These are phyloP conservation scores for Alligator sinensis DNA, from an alignment of 2,113 vertebrate species.

Conservation along the genomic window DNA sequence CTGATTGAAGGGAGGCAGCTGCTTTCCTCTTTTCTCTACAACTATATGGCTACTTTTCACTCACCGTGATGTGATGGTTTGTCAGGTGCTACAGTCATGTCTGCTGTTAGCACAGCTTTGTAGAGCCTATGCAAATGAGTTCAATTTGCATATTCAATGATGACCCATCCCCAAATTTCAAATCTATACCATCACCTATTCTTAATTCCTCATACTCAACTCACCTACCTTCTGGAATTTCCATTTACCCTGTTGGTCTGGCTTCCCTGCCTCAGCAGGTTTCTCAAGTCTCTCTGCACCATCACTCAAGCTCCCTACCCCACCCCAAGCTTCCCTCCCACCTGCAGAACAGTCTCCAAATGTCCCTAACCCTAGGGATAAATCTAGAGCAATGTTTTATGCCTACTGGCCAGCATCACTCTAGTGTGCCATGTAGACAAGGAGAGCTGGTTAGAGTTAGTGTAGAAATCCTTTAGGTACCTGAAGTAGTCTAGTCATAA, in stretches of 20 bases:
- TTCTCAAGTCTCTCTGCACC: too few relatives aligned
- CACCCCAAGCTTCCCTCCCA: background rate
- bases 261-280: background rate
- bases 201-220: background rate
- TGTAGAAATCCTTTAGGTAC: too few relatives aligned
- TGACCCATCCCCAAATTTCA: background rate
- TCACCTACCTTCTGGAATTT: background rate
- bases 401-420: background rate
- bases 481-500: too few relatives aligned
- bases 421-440: background rate
- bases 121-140: background rate
- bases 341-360: background rate
- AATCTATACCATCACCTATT: background rate
- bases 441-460: too few relatives aligned
- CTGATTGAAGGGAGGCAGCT: background rate
- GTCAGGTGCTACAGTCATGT: background rate
- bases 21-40: rapidly evolving
- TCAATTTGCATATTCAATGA: background rate
- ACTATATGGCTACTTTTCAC: background rate
- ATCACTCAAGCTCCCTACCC: background rate
- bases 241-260: background rate
- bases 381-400: background rate
- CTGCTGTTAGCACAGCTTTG: background rate
- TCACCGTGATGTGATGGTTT: background rate
- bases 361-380: background rate